phyloP scores from a whole-genome alignment of 37 sponge, comb jelly and placozoan genomes.

The Cliona cf. orientalis region DNA sequence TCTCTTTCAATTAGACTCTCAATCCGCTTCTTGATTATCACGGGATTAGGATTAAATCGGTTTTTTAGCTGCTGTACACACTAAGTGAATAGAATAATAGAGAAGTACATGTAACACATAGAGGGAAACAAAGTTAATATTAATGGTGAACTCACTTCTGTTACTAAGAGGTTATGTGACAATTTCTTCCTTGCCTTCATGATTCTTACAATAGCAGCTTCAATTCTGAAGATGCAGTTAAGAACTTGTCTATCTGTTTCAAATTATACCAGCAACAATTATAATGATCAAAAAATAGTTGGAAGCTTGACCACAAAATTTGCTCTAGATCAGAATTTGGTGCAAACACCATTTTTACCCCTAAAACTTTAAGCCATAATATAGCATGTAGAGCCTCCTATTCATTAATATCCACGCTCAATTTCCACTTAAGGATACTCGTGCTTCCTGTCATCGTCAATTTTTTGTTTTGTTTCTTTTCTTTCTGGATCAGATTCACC shows the following conservation, averaged over 20 bases:
- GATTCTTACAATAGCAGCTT: conserved; percentile 98
- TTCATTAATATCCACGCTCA: neutral
- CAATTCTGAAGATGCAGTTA: conserved; percentile 71
- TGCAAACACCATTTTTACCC: neutral
- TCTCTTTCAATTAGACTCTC: conserved; percentile 98
- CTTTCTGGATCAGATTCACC: conserved; percentile 97
- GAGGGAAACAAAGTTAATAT: neutral
- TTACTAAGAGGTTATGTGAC: conserved; percentile 81
- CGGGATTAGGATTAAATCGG: conserved; percentile 91
- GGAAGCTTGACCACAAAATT: neutral
- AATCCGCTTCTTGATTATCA: conserved; percentile 97
- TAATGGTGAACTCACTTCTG: conserved; percentile 73
- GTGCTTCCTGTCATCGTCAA: conserved; percentile 99
- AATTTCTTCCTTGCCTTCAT: conserved; percentile 98
- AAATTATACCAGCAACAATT: neutral
- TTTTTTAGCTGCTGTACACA: conserved; percentile 90
- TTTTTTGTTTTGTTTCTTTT: conserved; percentile 96
- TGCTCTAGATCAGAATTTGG: neutral
- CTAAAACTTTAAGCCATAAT: neutral
- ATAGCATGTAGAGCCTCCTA: neutral
- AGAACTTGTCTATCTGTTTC: neutral
- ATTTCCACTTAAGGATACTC: conserved; percentile 76
- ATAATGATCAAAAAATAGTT: neutral
- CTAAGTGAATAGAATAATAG: conserved; percentile 21
- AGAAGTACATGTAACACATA: neutral